phyloP scores from a whole-genome alignment of 2,888 invertebrate species.

The Masnerella sp. region DNA sequence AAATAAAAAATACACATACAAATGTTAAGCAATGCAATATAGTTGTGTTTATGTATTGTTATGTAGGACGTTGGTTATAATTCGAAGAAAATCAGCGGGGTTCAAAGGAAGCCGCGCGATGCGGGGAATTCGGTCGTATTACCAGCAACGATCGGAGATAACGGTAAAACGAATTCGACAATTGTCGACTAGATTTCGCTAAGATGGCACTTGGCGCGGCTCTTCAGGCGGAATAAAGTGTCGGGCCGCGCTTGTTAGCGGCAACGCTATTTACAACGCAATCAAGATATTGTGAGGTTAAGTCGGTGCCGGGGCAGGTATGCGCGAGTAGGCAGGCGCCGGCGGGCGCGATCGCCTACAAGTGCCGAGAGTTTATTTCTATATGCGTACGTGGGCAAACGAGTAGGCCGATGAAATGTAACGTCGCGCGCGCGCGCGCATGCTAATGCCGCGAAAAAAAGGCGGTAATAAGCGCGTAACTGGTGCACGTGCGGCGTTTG shows the following conservation, averaged over 20 bases:
- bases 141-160: too few species aligned
- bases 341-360: conserved; percentile 70
- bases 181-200: conserved; percentile 21
- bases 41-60: too few species aligned
- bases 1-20: too few species aligned
- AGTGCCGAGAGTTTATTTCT: conserved; percentile 64
- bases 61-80: too few species aligned
- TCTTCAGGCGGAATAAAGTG: conserved; percentile 45
- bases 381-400: conserved; percentile 63
- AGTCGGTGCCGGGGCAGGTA: conserved; percentile 63
- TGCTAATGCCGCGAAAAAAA: conserved; percentile 42
- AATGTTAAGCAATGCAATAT: too few species aligned
- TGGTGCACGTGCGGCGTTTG: conserved; percentile 66
- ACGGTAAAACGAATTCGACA: conserved; percentile 28
- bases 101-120: conserved; percentile 1
- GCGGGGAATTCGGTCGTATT: neutral
- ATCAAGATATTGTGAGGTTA: conserved; percentile 60
- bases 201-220: conserved; percentile 43
- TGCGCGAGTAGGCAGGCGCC: conserved; percentile 71
- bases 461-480: conserved; percentile 54
- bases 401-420: conserved; percentile 65
- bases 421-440: conserved; percentile 54
- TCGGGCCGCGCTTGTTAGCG: conserved; percentile 50
- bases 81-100: too few species aligned
- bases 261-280: conserved; percentile 59